These are phyloP conservation scores for zebrafish (Danio rerio) DNA, from an alignment of 2,113 vertebrate species.

Conservation along the genomic window DNA sequence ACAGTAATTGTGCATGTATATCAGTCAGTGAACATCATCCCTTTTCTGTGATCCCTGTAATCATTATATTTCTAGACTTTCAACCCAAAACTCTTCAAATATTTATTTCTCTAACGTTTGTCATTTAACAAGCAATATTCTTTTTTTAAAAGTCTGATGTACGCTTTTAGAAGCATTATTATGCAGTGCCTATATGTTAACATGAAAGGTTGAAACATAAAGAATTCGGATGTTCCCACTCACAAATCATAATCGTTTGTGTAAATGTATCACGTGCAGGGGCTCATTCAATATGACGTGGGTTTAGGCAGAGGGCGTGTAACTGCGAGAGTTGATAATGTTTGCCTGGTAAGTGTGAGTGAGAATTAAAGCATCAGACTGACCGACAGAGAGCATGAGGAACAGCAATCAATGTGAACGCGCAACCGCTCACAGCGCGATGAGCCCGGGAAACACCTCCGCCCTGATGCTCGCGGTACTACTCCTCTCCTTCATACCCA, in stretches of 20 bases:
- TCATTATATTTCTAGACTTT: too few species aligned
- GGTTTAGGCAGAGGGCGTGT: constrained; percentile 18
- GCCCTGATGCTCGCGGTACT: constrained; percentile 68
- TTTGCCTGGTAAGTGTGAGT: neutral
- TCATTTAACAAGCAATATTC: too few species aligned
- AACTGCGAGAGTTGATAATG: constrained; percentile 19
- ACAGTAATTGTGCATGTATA: neutral
- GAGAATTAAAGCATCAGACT: constrained; percentile 35
- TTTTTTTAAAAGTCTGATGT: too few species aligned
- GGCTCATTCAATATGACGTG: constrained; percentile 13
- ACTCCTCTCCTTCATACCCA: constrained; percentile 68
- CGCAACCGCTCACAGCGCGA: constrained; percentile 50
- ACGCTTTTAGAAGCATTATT: too few species aligned
- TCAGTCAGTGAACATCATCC: neutral
- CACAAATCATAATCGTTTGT: neutral
- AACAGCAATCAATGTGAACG: constrained; percentile 63
- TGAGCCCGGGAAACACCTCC: constrained; percentile 63
- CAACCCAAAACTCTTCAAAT: too few species aligned
- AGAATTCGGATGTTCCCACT: too few species aligned
- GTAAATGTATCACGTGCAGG: neutral
- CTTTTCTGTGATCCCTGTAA: neutral
- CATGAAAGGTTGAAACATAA: neutral
- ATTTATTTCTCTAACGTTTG: too few species aligned
- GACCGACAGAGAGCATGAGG: constrained; percentile 58
- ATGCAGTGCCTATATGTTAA: too few species aligned